Conservation (phyloP, 2,888 invertebrate species). For the Phyllotreta cruciferae region DNA sequence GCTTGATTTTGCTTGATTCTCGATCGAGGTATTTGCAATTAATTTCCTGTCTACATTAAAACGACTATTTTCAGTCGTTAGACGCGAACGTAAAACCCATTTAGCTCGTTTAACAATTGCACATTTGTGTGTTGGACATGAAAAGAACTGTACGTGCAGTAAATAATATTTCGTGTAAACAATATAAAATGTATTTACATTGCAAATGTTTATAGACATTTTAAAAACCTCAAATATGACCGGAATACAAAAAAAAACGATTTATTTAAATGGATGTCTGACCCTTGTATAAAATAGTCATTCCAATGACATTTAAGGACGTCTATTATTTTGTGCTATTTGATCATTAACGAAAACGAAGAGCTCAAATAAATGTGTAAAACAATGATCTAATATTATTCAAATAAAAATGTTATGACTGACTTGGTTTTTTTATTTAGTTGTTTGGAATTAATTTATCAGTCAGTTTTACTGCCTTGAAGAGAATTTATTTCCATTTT, state of each 20-base stretch:
- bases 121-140: slow-evolving; percentile 11
- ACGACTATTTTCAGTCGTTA: not conserved
- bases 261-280: slow-evolving; percentile 12
- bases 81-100: slow-evolving; percentile 1
- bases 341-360: too few species aligned
- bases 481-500: too few species aligned
- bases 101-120: slow-evolving; percentile 4
- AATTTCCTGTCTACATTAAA: slow-evolving; percentile 4
- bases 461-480: too few species aligned
- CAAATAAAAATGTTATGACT: too few species aligned
- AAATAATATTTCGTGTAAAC: slow-evolving; percentile 18
- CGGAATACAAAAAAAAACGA: not conserved
- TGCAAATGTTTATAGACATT: slow-evolving; percentile 13
- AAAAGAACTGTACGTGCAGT: slow-evolving; percentile 9
- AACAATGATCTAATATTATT: too few species aligned
- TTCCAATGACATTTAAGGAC: slow-evolving; percentile 13
- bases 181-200: slow-evolving; percentile 17
- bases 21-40: not conserved
- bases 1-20: not conserved
- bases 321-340: too few species aligned
- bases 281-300: not conserved
- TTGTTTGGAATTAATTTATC: too few species aligned
- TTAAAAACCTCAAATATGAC: slow-evolving; percentile 9
- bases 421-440: too few species aligned
- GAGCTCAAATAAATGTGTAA: too few species aligned